Base-by-base conservation (phyloP, 2,888 invertebrate genomes). In the Lymantria dispar region DNA sequence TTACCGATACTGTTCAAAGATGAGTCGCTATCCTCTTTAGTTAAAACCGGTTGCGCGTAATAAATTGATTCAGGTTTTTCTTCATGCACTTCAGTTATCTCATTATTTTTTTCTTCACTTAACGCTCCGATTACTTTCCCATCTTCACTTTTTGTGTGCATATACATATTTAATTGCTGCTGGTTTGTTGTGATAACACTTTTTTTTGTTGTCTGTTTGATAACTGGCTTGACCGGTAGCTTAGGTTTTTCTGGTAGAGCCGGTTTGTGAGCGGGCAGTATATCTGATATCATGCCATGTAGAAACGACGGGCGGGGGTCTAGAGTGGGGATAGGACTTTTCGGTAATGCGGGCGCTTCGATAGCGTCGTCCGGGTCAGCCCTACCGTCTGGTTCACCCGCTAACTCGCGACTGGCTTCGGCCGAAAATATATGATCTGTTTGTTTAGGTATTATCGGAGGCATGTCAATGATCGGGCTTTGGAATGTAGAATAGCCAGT, bases 381-480 rank as follows among this genome's bases (percentile, higher is more conserved):
- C 65, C 95, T 93, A n/a, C 97, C 96, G 70, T 97, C 97, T 0
- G 97, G 97, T 70, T 96, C 96, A 8, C 96, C 97, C 8, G 96
- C 96, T 61, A 95, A 85, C 72, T 97, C 96, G 30, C 96, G 92
- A 75, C 95, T 96, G 45, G 94, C 94, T 72, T 92, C 92, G n/a
- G 87, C 86, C 10, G 92, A 90, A 72, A 92, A 92, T 46, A 91
- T 74, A 54, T 74, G 74, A 60, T 89, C 89, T 40, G 80, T 63
- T 56, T 82, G 80, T 72, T 91, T 91, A 8, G 91, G 85, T 58
- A 91, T 72, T 58, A 92, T 91, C 14, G 84, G 62, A 45, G 92
- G 91, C 85, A 92, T 79, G 66, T 92, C 91, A 59, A 90, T 84
- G 55, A 91, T 87, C 53, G 89, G 88, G 67, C 78, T 81, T 75